Percentiles rank a stretch among this genome's conserved stretches.
phyloP scores from a whole-genome alignment of 1,140 invertebrate species.

The Polypedilum pembai region DNA sequence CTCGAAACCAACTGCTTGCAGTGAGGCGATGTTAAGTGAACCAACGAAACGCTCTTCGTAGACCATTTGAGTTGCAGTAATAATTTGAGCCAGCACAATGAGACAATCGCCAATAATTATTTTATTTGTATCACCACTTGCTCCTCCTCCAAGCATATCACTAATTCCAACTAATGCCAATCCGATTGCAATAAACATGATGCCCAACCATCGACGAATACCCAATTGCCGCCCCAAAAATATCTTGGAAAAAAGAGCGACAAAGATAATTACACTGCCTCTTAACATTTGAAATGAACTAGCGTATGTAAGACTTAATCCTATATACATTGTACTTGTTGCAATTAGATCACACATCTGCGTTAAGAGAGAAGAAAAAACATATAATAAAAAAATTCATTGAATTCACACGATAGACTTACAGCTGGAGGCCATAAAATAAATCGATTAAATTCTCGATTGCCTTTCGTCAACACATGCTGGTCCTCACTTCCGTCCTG shows the following conservation, averaged over 20 bases:
- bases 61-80: conserved; percentile 88
- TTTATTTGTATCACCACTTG: conserved; percentile 58
- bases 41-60: conserved; percentile 87
- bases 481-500: conserved; percentile 52
- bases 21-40: conserved; percentile 67
- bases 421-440: conserved; percentile 77
- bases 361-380: background rate
- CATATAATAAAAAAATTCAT: background rate
- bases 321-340: conserved; percentile 84
- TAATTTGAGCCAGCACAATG: conserved; percentile 84
- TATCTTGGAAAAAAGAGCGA: conserved; percentile 80
- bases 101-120: conserved; percentile 86
- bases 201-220: conserved; percentile 74
- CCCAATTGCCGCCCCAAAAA: conserved; percentile 68
- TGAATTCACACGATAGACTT: conserved; percentile 42
- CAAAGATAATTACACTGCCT: conserved; percentile 90
- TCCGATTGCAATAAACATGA: conserved; percentile 70
- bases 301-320: conserved; percentile 83
- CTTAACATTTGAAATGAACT: conserved; percentile 96
- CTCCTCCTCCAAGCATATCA: conserved; percentile 41
- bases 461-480: conserved; percentile 55
- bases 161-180: conserved; percentile 66
- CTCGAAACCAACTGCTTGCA: conserved; percentile 84
- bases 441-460: conserved; percentile 66
- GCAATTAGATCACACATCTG: conserved; percentile 45